These are phyloP conservation scores for Tachystola acroxantha DNA, from an alignment of 2,888 invertebrate species.

Conservation along the genomic window DNA sequence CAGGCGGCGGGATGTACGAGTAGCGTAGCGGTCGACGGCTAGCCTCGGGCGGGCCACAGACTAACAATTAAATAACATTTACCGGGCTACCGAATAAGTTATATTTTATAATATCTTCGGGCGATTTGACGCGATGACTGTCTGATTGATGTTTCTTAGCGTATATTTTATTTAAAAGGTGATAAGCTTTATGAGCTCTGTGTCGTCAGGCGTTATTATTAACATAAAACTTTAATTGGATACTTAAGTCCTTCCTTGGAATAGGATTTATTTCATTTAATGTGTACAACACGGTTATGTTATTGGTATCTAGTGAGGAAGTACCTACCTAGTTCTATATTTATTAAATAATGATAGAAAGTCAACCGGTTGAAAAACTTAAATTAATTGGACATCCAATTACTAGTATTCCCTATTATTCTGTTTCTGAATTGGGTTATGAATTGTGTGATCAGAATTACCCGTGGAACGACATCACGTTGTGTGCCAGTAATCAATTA, in stretches of 20 bases:
- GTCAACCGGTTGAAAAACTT: no score
- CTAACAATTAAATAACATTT: constrained; percentile 75
- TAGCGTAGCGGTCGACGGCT: constrained; percentile 25
- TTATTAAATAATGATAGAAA: no score
- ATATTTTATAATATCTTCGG: constrained; percentile 63
- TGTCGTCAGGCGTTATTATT: constrained; percentile 17
- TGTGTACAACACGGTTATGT: no score
- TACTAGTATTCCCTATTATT: no score
- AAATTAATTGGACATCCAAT: no score
- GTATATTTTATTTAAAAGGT: constrained; percentile 32
- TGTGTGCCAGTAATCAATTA: constrained; percentile 44
- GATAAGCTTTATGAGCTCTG: constrained; percentile 33
- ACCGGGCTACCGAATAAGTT: constrained; percentile 69
- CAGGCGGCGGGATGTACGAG: constrained; percentile 21
- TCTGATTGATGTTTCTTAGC: constrained; percentile 53
- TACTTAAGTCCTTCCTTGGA: no score
- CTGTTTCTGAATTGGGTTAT: no score
- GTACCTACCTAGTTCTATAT: no score
- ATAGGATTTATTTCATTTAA: no score
- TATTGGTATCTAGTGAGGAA: no score
- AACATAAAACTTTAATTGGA: no score
- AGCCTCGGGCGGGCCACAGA: constrained; percentile 53
- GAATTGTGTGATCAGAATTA: no score
- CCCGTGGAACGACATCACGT: neutral
- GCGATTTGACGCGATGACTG: constrained; percentile 62